Evolutionary conservation across 2,888 invertebrate genomes (phyloP).

Genomic region (Philhelius pedissequus): DNA sequence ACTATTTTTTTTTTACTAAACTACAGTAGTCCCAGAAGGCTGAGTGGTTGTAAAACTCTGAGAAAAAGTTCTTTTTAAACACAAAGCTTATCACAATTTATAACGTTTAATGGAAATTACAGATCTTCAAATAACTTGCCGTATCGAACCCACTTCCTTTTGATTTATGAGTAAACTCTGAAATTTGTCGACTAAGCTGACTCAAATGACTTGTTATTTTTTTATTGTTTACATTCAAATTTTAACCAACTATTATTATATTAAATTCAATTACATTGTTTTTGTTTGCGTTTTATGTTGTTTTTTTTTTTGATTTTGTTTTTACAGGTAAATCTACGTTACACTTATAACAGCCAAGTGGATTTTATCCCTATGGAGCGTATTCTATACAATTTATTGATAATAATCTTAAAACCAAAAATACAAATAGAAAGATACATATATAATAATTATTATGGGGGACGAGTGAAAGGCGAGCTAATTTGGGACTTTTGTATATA

Average conservation of each 20-base stretch:
- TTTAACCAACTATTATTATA: conserved; percentile 26
- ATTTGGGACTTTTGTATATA: neutral
- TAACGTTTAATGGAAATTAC: neutral
- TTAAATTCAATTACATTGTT: conserved; percentile 31
- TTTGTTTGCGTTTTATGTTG: neutral
- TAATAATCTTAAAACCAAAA: conserved; percentile 39
- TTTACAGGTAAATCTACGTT: conserved; percentile 66
- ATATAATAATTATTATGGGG: neutral
- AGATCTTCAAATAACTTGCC: neutral
- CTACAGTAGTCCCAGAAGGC: neutral
- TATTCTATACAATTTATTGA: conserved; percentile 21
- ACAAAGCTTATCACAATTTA: neutral
- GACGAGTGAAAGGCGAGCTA: neutral
- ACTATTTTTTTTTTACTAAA: too few relatives aligned
- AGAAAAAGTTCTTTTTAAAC: neutral
- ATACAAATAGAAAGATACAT: conserved; percentile 18
- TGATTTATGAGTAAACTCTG: neutral
- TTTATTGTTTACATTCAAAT: conserved; percentile 7
- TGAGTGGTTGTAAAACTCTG: neutral
- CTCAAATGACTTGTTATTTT: conserved; percentile 5
- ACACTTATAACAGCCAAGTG: conserved; percentile 72
- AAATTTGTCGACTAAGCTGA: neutral
- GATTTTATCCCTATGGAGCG: conserved; percentile 66
- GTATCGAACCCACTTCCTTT: neutral
- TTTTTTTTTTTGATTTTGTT: conserved; percentile 43